Conservation (phyloP, 2,113 vertebrate species). For the Puma concolor region DNA sequence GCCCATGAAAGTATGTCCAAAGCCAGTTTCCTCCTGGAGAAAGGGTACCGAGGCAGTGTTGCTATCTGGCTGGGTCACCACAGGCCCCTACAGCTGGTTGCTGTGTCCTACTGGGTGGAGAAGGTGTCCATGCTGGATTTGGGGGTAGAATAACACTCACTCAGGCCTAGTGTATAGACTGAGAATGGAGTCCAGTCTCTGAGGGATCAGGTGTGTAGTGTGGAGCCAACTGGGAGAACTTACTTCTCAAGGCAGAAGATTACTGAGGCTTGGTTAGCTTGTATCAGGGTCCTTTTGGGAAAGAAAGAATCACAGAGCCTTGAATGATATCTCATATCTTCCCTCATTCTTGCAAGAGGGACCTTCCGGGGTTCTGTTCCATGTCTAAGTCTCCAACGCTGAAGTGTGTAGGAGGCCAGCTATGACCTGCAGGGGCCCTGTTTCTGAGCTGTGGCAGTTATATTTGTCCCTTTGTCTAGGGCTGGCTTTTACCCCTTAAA, state of each 20-base stretch:
- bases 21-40: not conserved
- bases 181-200: not conserved
- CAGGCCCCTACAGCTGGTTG: rapidly evolving
- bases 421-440: not conserved
- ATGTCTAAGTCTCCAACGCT: not conserved
- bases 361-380: too few species aligned
- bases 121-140: not conserved
- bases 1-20: not conserved
- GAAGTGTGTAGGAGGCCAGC: not conserved
- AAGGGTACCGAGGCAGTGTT: not conserved
- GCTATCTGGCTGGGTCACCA: not conserved
- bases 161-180: not conserved
- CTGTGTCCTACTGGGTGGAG: not conserved
- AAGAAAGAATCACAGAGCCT: not conserved
- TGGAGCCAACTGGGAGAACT: not conserved
- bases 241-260: not conserved
- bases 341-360: not conserved
- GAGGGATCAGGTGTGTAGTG: not conserved
- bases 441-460: not conserved
- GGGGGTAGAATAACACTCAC: not conserved
- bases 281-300: not conserved
- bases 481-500: not conserved
- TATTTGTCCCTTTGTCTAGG: not conserved
- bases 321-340: not conserved
- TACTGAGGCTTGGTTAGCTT: not conserved